Conservation (phyloP, 2,797 vertebrate genomes). For the Labroides dimidiatus region DNA sequence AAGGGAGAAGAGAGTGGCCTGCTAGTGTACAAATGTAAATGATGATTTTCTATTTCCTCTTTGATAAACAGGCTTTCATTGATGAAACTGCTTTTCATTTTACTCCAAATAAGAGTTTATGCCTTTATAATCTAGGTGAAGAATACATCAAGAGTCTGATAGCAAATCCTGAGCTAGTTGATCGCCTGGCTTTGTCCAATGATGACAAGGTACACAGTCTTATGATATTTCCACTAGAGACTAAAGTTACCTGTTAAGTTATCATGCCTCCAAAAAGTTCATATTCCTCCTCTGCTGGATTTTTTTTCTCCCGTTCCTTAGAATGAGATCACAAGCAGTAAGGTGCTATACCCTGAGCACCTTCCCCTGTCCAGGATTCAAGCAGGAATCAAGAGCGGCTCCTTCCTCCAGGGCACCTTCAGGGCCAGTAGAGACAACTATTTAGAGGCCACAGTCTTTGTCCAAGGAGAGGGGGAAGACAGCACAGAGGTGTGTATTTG, state of each 20-base stretch:
- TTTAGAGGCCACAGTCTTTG: slow-evolving; percentile 94
- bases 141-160: slow-evolving; percentile 95
- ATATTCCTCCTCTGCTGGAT: not conserved
- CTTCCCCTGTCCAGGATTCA: slow-evolving; percentile 94
- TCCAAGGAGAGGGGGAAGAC: slow-evolving; percentile 90
- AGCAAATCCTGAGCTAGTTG: slow-evolving; percentile 94
- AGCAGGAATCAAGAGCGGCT: slow-evolving; percentile 92
- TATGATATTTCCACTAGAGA: not conserved
- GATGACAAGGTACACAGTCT: slow-evolving; percentile 87
- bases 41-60: not conserved
- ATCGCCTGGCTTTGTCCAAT: slow-evolving; percentile 90
- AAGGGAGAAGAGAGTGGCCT: slow-evolving; percentile 89
- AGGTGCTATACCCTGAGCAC: slow-evolving; percentile 93
- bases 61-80: not conserved
- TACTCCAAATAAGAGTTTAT: not conserved
- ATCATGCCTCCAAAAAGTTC: not conserved
- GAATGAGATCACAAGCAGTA: slow-evolving; percentile 91
- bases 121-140: slow-evolving; percentile 85
- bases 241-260: not conserved
- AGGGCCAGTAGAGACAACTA: slow-evolving; percentile 96
- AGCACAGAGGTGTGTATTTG: slow-evolving; percentile 87
- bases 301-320: slow-evolving; percentile 59
- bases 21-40: slow-evolving; percentile 90
- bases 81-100: not conserved
- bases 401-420: slow-evolving; percentile 93